Base-by-base conservation (phyloP, 2,113 vertebrate species). In the Empidonax traillii region DNA sequence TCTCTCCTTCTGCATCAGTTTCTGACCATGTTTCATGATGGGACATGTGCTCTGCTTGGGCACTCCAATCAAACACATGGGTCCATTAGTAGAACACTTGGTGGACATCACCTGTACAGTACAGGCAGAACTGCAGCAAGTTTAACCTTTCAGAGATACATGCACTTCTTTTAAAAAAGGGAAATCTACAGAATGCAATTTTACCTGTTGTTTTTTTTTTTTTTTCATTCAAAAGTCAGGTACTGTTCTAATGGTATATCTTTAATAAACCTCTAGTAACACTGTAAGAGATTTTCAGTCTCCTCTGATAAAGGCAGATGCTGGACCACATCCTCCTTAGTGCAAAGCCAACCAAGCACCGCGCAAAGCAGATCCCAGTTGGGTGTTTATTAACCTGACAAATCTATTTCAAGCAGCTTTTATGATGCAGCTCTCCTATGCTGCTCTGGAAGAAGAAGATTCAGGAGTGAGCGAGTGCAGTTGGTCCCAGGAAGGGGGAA, bases 81-180 rank as follows among this genome's bases (percentile, higher is more conserved):
- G 6, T 15, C 10, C 12, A 7, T 28, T 14, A 51, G 23, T 30
- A 12, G 28, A 75, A 31, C 14, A 16, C 14, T 11, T 46, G 17
- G 3, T 1, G 1, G 59, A 37, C 0, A 0, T 10, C 49, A 12
- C 46, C 6, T n/a, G 31, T 21, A 31, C 19, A 33, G 12, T 22
- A 17, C 6, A 46, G 44, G 10, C 33, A 65, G 39, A 85, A 53
- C 17, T 58, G 9, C 8, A 73, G 9, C 10, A 71, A 74, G 6
- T 59, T 76, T 65, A 89, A 33, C 18, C 67, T 62, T 61, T 43
- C 22, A 63, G 17, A 46, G 22, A 10, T 19, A 44, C 3, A 27
- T 14, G 37, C 1, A 3, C 9, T 56, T 58, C 68, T 83, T 41
- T 78, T 2, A 7, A 74, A 83, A 7, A 7, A 62, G 5, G 3